Evolutionary conservation across 1,140 invertebrate genomes (phyloP).

Genomic region (Orchestia grillus): DNA sequence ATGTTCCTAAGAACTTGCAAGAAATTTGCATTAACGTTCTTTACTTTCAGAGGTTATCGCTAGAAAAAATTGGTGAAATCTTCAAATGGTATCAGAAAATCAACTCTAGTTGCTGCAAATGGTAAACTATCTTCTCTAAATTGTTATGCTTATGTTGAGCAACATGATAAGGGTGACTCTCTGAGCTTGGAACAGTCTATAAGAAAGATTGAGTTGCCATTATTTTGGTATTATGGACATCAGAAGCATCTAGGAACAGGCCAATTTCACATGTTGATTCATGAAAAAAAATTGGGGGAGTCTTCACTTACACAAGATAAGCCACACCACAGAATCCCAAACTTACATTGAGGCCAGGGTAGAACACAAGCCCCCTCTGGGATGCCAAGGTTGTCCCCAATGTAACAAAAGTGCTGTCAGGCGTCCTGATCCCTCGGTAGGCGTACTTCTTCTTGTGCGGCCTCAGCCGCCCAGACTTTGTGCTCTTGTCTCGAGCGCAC

Average conservation of each 20-base stretch:
- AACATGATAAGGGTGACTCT: not conserved
- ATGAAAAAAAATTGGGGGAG: not conserved
- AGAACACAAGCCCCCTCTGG: constrained; percentile 1
- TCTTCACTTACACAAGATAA: not conserved
- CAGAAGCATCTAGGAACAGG: not conserved
- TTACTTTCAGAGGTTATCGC: not conserved
- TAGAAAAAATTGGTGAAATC: not conserved
- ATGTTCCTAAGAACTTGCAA: not conserved
- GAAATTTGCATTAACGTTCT: not conserved
- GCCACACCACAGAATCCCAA: not conserved
- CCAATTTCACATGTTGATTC: not conserved
- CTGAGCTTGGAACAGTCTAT: not conserved
- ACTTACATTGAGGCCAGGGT: constrained; percentile 16
- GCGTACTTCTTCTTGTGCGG: not conserved
- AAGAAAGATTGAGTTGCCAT: not conserved
- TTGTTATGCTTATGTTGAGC: not conserved
- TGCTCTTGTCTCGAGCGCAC: not conserved
- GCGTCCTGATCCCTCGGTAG: not conserved
- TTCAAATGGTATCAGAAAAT: not conserved
- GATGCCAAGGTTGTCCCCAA: not conserved
- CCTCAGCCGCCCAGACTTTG: not conserved
- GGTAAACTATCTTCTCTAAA: not conserved
- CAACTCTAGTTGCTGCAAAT: not conserved
- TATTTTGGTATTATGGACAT: not conserved
- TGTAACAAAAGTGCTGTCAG: constrained; percentile 8